phyloP scores from a whole-genome alignment of 53 echinoderm and acorn worm species.

The Hippasteria phrygiana region DNA sequence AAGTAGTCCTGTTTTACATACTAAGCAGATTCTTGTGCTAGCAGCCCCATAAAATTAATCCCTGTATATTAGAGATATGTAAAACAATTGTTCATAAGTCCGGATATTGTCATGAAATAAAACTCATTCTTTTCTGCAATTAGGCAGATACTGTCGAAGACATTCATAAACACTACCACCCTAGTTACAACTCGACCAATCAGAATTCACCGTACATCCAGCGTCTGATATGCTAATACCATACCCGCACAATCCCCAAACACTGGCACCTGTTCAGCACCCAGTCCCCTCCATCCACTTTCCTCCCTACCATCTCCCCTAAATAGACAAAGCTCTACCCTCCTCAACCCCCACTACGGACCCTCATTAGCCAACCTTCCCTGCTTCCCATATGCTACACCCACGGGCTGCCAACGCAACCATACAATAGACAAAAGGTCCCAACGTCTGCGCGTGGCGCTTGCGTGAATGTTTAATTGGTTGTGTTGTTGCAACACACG shows the following conservation, averaged over 20 bases:
- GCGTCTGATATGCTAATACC: neutral
- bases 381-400: conserved; percentile 12
- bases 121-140: no score
- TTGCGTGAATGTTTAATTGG: conserved; percentile 58
- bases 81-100: no score
- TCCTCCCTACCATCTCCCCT: neutral
- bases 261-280: conserved; percentile 36
- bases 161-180: neutral
- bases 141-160: neutral
- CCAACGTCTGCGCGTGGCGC: conserved; percentile 13
- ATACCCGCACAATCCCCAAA: conserved; percentile 32
- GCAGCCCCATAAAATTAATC: no score
- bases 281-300: neutral
- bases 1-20: no score
- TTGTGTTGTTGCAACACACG: conserved; percentile 19
- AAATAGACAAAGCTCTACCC: conserved; percentile 5
- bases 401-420: neutral
- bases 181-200: neutral
- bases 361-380: neutral
- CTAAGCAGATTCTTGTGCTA: no score
- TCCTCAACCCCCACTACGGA: neutral
- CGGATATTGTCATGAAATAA: no score
- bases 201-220: neutral
- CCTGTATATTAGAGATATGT: no score
- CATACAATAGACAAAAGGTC: conserved; percentile 1